A percentile compares a stretch with the other conserved stretches of the same genome.
phyloP scores from a whole-genome alignment of 2,113 vertebrate genomes.

The Accipiter virgatus region DNA sequence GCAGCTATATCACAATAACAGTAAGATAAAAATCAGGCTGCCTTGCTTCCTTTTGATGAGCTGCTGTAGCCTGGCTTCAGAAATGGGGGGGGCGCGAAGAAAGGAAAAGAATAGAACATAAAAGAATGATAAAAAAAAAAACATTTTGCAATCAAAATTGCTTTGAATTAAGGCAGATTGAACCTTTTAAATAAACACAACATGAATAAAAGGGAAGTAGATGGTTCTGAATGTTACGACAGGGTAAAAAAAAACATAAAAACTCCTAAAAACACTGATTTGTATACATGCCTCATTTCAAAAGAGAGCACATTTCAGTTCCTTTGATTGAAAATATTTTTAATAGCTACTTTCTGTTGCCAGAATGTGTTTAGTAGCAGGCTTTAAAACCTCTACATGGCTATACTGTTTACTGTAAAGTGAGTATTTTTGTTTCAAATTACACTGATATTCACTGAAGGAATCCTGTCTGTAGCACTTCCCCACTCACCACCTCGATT shows the following conservation, averaged over 20 bases:
- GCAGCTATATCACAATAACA: conserved; percentile 53
- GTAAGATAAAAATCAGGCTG: conserved; percentile 38
- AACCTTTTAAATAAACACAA: conserved; percentile 52
- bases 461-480: neutral
- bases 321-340: conserved; percentile 18
- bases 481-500: neutral
- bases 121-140: conserved; percentile 19
- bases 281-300: conserved; percentile 2
- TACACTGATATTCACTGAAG: neutral
- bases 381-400: neutral
- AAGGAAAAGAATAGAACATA: neutral
- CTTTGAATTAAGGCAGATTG: conserved; percentile 47
- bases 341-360: neutral
- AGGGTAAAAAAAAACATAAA: neutral
- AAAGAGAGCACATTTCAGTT: neutral
- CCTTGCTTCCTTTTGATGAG: conserved; percentile 43
- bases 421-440: neutral
- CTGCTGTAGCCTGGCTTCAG: conserved; percentile 5
- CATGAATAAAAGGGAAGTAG: conserved; percentile 23
- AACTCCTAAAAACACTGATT: neutral
- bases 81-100: fast-evolving
- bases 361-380: neutral
- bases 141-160: conserved; percentile 32
- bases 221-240: neutral
- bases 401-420: neutral